Base-by-base conservation (phyloP, 2,797 vertebrate species). In the Lepidocolaptes lacrymiger region DNA sequence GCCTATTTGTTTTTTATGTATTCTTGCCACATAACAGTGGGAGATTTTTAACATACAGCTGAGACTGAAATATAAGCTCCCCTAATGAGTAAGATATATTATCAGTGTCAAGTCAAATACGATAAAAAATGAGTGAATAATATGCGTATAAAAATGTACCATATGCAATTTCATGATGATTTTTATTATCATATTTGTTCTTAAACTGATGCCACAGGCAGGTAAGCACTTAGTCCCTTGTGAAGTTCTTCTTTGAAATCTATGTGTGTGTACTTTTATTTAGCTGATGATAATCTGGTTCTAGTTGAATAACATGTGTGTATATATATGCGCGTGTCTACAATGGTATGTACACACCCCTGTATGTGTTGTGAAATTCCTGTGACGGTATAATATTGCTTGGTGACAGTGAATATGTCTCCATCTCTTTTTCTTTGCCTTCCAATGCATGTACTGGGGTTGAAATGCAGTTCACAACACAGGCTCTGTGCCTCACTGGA, bases 41-140 rank as follows among this genome's bases (percentile, higher is more conserved):
- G 96, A 96, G 84, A 85, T 91, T 97, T 96, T 97, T 93, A 97
- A 94, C 92, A 87, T 96, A 94, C 95, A 97, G 88, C 88, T 90
- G 85, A 85, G 86, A 88, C 89, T 95, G 92, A 96, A 96, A 96
- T 96, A 96, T 85, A 95, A 96, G 90, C 88, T 93, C 87, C 93
- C 95, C 94, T 93, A 95, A 96, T 96, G 95, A 97, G 91, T 85
- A 80, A 94, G 92, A 96, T 89, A 61, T 88, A 91, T 94, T 96
- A 96, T 95, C 95, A 91, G 41, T 94, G 89, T 97, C 95, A 96
- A 95, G 93, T 95, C 95, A 94, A 93, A 95, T 79, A 93, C 96
- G 95, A 96, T 95, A 94, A 96, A 91, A 96, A 96, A 91, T 88
- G 95, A 95, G 56, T 88, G 90, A 96, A 85, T 92, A 91, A 88